phyloP scores from a whole-genome alignment of 2,888 invertebrate species.

The Drosophila subquinaria region DNA sequence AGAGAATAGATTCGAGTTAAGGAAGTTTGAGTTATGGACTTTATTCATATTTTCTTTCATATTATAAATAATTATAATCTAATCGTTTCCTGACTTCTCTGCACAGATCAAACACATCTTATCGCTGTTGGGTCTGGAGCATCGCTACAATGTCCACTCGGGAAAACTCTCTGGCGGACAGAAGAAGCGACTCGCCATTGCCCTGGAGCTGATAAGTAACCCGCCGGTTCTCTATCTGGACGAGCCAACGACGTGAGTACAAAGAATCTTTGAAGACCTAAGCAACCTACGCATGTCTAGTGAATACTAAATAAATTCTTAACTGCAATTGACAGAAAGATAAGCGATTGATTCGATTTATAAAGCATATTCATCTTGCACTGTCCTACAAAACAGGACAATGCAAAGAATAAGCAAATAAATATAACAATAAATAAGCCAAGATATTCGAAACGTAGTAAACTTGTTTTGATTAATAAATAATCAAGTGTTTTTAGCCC shows the following conservation, averaged over 20 bases:
- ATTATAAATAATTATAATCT: background rate
- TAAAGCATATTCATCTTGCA: background rate
- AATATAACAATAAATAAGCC: background rate
- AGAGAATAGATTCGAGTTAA: too few species aligned
- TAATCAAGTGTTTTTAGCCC: background rate
- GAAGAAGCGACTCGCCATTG: slow-evolving; percentile 92
- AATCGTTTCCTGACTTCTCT: slow-evolving; percentile 33
- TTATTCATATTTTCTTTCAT: background rate
- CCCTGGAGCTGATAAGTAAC: slow-evolving; percentile 93
- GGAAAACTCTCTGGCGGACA: slow-evolving; percentile 94
- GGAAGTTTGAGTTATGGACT: too few species aligned
- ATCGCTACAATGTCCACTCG: slow-evolving; percentile 89
- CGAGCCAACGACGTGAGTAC: slow-evolving; percentile 92
- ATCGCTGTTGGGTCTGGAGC: slow-evolving; percentile 90
- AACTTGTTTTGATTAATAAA: too few species aligned
- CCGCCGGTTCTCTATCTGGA: slow-evolving; percentile 95
- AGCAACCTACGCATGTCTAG: background rate
- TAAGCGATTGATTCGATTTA: background rate
- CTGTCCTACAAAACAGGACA: background rate
- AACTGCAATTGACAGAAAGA: background rate
- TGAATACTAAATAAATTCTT: slow-evolving; percentile 28
- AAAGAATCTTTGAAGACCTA: slow-evolving; percentile 18
- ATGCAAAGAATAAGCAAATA: background rate
- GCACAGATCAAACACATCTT: slow-evolving; percentile 91
- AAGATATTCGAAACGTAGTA: too few species aligned